Evolutionary conservation across 2,113 vertebrate species (phyloP).

Genomic region (Argyrosomus japonicus): DNA sequence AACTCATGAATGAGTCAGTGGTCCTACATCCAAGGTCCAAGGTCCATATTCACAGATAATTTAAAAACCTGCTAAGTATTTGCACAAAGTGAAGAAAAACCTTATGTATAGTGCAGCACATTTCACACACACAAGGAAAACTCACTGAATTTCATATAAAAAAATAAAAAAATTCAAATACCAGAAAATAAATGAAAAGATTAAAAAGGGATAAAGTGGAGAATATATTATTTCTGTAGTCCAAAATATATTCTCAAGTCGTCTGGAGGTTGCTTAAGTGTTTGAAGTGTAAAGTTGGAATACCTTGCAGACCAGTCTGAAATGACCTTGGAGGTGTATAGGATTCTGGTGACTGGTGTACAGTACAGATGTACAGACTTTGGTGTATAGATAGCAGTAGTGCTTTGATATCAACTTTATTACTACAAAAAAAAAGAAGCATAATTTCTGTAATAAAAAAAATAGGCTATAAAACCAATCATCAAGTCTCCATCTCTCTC

Average conservation of each 20-base stretch:
- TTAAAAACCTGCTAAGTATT: neutral
- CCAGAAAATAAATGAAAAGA: neutral
- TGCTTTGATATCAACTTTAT: neutral
- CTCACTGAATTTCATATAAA: neutral
- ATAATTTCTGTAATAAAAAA: neutral
- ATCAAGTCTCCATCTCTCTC: slow-evolving; percentile 20
- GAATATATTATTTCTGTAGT: neutral
- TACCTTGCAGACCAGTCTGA: neutral
- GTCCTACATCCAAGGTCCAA: neutral
- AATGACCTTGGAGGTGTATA: neutral
- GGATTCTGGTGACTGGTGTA: neutral
- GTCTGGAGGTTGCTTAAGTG: neutral
- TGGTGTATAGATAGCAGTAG: neutral
- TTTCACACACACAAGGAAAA: slow-evolving; percentile 3
- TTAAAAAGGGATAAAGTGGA: neutral
- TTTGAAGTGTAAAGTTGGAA: neutral
- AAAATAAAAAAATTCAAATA: neutral
- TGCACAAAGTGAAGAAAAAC: neutral
- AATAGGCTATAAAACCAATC: slow-evolving; percentile 23
- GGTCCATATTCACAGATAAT: neutral
- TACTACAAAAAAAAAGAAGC: slow-evolving; percentile 16
- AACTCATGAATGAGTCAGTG: slow-evolving; percentile 10
- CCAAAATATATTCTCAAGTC: neutral
- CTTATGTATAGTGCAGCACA: neutral
- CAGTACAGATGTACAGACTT: neutral